Base-by-base conservation (phyloP, 2,888 invertebrate species). In the Alloplasta piceator region DNA sequence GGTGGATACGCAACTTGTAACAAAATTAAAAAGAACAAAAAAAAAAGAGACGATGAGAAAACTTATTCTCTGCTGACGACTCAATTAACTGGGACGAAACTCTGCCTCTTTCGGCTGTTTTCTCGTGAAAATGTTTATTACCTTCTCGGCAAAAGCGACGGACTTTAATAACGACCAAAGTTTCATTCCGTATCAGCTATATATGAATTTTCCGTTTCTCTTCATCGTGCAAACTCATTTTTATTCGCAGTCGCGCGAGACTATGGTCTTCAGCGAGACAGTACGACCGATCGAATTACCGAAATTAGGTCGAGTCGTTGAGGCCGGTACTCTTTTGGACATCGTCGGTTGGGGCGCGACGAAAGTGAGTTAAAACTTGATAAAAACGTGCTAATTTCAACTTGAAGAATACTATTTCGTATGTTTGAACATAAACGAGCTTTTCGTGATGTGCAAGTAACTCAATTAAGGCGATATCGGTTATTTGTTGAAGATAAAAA, bases 281-380 rank as follows among this genome's bases (percentile, higher is more conserved):
- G 81, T 81, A 39, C 83, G 85, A 60, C 86, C 89, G 0, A 85
- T 89, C 48, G 66, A 74, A 61, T 79, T 89, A 41, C 87, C 88
- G 0, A 63, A 60, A 56, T 5, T 6, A 0, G 70, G 77, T 26
- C 39, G 39, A 6, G 10, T 4, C 5, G 70, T 87, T 46, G 52
- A 73, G 5, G 81, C 83, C 6, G 84, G 81, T 1, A 58, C 74
- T 0, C 12, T 66, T 43, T 66, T 89, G 12, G 52, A 75, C 0
- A 86, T 89, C 12, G 84, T 84, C 12, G 89, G 89, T 4, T 90
- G 89, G 89, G 89, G 89, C 26, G 82, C 86, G 12, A 76, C 61
- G 0, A 6, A 80, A 66, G 87, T 87, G 60, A 72, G 73, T 75
- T 6, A 12, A 58, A 26, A 26, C 26, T 26, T 26, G 26, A 26